Conservation (phyloP, 64 coral and sea anemone species). For the Actinia equina region DNA sequence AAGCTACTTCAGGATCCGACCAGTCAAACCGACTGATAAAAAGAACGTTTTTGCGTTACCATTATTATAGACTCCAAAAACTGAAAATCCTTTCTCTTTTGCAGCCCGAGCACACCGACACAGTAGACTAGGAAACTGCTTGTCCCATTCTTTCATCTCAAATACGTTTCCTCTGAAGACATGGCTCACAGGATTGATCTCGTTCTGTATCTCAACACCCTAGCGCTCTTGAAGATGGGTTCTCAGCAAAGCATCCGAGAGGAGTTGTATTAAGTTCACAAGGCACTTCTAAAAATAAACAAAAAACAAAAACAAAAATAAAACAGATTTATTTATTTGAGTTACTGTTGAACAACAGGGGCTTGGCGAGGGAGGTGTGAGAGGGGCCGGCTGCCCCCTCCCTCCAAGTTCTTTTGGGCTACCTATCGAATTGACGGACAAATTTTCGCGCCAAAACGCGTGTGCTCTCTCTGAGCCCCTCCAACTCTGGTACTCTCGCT, state of each 20-base stretch:
- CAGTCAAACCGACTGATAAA: not conserved
- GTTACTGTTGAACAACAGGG: too few relatives aligned
- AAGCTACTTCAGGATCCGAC: not conserved
- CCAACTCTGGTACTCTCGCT: too few relatives aligned
- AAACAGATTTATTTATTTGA: too few relatives aligned
- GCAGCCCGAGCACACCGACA: constrained; percentile 81
- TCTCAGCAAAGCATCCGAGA: constrained; percentile 53
- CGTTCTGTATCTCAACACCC: constrained; percentile 30
- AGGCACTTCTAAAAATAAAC: constrained; percentile 12
- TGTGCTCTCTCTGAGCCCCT: too few relatives aligned
- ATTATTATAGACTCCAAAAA: constrained; percentile 63
- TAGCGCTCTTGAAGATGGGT: constrained; percentile 17
- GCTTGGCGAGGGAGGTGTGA: too few relatives aligned
- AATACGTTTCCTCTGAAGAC: constrained; percentile 56
- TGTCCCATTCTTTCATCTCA: constrained; percentile 25
- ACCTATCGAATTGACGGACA: too few relatives aligned
- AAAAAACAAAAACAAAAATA: not conserved
- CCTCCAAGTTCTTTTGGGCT: too few relatives aligned
- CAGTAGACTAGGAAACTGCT: constrained; percentile 56
- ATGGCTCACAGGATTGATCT: constrained; percentile 21
- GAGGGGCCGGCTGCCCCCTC: too few relatives aligned
- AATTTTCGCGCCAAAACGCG: too few relatives aligned
- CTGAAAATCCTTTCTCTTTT: constrained; percentile 27
- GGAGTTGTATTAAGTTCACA: constrained; percentile 23
- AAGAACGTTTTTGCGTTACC: constrained; percentile 27